Base-by-base conservation (phyloP, 2,888 invertebrate species). In the Nomada hirtipes region DNA sequence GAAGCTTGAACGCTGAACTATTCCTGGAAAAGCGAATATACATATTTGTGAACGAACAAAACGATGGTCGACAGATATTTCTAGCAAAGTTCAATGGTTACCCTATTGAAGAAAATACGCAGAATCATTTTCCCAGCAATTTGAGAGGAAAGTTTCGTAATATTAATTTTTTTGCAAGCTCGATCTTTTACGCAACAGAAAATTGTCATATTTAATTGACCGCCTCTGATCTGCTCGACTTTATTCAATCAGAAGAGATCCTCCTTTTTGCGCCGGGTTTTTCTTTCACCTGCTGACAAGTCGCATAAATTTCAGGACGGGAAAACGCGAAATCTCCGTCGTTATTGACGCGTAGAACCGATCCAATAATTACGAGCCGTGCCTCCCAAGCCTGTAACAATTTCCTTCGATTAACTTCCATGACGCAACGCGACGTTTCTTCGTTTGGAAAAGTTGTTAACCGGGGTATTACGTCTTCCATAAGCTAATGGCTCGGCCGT, bases 391-490 rank as follows among this genome's bases (percentile, higher is more conserved):
- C 20, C 52, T 15, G 29, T 9, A 52, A 29, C 67, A 67, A 67
- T 67, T 52, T 67, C 36, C 67, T 52, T 26, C 50, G 70, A 60
- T 71, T 57, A 59, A 57, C 57, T 26, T 60, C 60, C 47, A 10
- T 50, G 60, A 71, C 60, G 59, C 29, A 52, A 50, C 50, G 7
- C 20, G 29, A 1, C 50, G 70, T 67, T 67, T 67, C 53, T 67
- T 67, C 53, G 53, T 52, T 67, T 36, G 67, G 67, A 53, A 53
- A 53, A 67, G 53, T 53, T 36, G 53, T 52, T 52, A 52, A 52
- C 52, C 36, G 1, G 52, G 20, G 36, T 53, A 53, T 67, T 67
- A 20, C 67, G 67, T 53, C 53, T 53, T 67, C 52, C 53, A 36
- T 67, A 15, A 67, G 36, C 65, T 67, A 67, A 53, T 53, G 15